Evolutionary conservation across 2,888 invertebrate species (phyloP).

Genomic region (Xiphydria camelus): DNA sequence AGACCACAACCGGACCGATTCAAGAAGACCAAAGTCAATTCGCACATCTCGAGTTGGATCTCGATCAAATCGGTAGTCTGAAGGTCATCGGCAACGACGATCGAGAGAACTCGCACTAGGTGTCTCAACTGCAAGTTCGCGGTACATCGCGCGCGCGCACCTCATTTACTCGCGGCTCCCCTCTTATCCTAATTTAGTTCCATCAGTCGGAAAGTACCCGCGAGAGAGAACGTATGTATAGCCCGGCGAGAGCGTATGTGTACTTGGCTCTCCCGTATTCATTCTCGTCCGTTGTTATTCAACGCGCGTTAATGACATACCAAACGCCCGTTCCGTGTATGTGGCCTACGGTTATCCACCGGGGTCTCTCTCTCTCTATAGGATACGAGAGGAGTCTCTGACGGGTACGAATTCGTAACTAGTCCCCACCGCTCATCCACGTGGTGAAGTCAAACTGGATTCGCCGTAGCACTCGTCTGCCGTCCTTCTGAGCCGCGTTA

Average conservation of each 20-base stretch:
- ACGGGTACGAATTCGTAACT: neutral
- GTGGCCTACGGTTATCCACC: conserved; percentile 32
- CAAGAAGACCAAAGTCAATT: conserved; percentile 23
- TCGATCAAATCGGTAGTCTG: conserved; percentile 28
- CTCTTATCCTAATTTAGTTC: no score
- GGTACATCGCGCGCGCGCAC: no score
- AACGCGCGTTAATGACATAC: conserved; percentile 8
- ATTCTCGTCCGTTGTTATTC: neutral
- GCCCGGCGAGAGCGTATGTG: neutral
- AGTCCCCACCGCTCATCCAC: no score
- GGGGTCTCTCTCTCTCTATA: conserved; percentile 1
- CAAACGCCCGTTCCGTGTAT: conserved; percentile 34
- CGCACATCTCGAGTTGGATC: conserved; percentile 25
- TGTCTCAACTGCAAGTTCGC: no score
- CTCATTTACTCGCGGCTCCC: no score
- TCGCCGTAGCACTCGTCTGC: no score
- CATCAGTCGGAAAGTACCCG: no score
- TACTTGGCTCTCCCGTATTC: neutral
- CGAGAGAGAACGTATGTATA: no score
- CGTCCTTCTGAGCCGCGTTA: no score
- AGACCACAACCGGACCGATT: conserved; percentile 14
- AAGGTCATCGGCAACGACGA: conserved; percentile 22
- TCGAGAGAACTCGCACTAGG: neutral
- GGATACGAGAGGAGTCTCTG: neutral
- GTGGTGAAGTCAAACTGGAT: no score